Base-by-base conservation (phyloP, 2,797 vertebrate species). In the Halcyon chelicuti region DNA sequence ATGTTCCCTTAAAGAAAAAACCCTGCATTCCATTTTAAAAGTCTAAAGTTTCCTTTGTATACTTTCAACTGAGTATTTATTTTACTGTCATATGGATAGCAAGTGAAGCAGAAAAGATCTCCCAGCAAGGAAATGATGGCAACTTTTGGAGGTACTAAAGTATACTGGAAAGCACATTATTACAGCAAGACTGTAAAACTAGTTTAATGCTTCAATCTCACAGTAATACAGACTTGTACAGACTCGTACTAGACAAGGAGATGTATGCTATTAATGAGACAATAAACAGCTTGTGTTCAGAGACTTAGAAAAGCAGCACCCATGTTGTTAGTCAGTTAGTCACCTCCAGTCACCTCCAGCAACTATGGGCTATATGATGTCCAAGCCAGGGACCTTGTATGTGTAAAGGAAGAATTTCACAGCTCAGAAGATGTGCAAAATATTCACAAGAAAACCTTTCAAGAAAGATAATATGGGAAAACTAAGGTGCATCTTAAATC, bases 71-170 rank as follows among this genome's bases (percentile, higher is more conserved):
- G 52, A 46, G 28, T 84, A 60, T 96, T 75, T 93, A 65, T 89
- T 94, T 95, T 92, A 86, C 51, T 93, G 68, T 87, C 10, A 4
- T 44, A 37, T 5, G 17, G 29, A 57, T 49, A 84, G 18, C 67
- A 65, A 96, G n/a, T 49, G 60, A 93, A 92, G 52, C 54, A 96
- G 89, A 88, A 92, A 86, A 79, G 57, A 84, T 95, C 28, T 20
- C 23, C 33, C 44, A 76, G 39, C 12, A 52, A 91, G 71, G 47
- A 96, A 95, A 72, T 14, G 14, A 83, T 67, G 81, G 61, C 28
- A 89, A 87, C 3, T 90, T 91, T 77, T 81, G 58, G 57, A 92
- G n/a, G 40, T 67, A 78, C 35, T 83, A 63, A 93, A 74, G 52
- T 8, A 0, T 31, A 35, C 8, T 77, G 47, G 79, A 90, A 78